A percentile compares a stretch with the other conserved stretches of the same genome.
Conservation (phyloP, 2,113 vertebrate genomes). For the Hippoglossus stenolepis region DNA sequence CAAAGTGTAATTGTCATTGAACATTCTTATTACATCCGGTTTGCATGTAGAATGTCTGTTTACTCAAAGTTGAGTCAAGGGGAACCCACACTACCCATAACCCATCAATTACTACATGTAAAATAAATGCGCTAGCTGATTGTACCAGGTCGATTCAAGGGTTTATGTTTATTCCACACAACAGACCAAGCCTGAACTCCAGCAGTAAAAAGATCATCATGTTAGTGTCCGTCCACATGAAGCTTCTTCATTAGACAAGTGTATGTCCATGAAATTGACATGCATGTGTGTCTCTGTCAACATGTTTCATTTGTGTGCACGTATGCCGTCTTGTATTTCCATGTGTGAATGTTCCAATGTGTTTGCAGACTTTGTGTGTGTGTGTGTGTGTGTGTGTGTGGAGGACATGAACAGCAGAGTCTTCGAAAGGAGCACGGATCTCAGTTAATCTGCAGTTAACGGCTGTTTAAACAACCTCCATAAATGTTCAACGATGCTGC, state of each 20-base stretch:
- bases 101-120: no score
- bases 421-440: slow-evolving; percentile 64
- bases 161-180: no score
- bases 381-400: slow-evolving; percentile 9
- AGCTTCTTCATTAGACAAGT: not conserved
- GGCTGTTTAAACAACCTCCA: slow-evolving; percentile 82
- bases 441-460: slow-evolving; percentile 80
- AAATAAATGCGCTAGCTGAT: no score
- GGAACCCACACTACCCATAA: no score
- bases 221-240: no score
- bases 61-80: no score
- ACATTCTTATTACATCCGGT: no score
- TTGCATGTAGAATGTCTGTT: no score
- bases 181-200: no score
- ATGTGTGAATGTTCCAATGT: not conserved
- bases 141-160: no score
- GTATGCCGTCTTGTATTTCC: not conserved
- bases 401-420: slow-evolving; percentile 57
- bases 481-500: slow-evolving; percentile 73
- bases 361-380: not conserved
- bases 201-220: no score
- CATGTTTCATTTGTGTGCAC: slow-evolving; percentile 5
- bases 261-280: not conserved
- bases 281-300: not conserved
- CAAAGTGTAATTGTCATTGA: no score